Evolutionary conservation across 2,797 vertebrate genomes (phyloP), one percentile per base, ranked within the genome.

Genomic region (Pseudocheirus occidentalis): DNA sequence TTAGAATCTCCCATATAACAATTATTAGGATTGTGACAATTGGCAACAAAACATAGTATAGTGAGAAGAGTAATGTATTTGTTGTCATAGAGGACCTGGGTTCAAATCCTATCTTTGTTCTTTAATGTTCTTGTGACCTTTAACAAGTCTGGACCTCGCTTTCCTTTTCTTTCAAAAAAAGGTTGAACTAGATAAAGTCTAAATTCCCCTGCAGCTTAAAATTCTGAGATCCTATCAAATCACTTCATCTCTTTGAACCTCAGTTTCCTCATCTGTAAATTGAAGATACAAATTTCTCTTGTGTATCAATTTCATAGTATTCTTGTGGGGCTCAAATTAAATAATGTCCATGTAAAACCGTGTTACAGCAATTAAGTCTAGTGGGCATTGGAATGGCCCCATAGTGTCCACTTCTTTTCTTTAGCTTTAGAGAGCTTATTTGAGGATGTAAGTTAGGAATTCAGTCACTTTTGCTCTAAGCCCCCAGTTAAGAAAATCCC

Each of bases 251-350:
- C 54, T 87, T 2, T 57, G 40, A 93, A 24, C 9, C 4, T 90
- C 6, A 54, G 73, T 93, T 90, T 94, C 62, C 91, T 96, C 40
- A 91, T 90, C n/a, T 92, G 87, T 34, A 91, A 91, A n/a, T 31
- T 62, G 4, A 18, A 4, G 34, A 5, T 12, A 91, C 6, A 93
- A 89, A 59, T 31, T 1, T 57, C 81, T 62, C 46, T 9, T 21
- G 14, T 40, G n/a, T 21, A 73, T n/a, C 16, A n/a, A 16, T 34
- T 73, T 73, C 62, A 73, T 4, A 73, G 62, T 14, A 73, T n/a
- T n/a, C 62, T n/a, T 18, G 14, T 73, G 34, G 18, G 34, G 31
- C 34, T 73, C 62, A 73, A 73, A 73, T n/a, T n/a, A n/a, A 73
- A 73, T 73, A n/a, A n/a, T 7, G 5, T 73, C n/a, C n/a, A 62